These are phyloP conservation scores for Metaphire vulgaris DNA, from an alignment of 1,140 invertebrate species.

Conservation along the genomic window DNA sequence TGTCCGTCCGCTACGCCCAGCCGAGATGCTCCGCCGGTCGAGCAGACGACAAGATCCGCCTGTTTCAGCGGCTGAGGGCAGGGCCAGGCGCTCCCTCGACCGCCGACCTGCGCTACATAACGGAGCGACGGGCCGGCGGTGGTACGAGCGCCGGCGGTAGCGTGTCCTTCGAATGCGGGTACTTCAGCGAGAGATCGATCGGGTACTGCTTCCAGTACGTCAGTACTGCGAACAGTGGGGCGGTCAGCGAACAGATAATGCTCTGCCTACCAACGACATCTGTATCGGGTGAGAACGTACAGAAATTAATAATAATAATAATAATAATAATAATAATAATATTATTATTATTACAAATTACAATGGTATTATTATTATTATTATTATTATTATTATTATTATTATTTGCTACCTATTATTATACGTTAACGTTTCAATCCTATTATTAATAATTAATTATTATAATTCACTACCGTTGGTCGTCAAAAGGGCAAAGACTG, in stretches of 20 bases:
- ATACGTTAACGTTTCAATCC: no score
- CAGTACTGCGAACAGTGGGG: conserved; percentile 69
- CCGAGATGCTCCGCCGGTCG: conserved; percentile 20
- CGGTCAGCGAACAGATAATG: conserved; percentile 70
- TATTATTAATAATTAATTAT: no score
- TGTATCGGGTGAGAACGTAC: no score
- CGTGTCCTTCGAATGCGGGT: conserved; percentile 12
- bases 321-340: no score
- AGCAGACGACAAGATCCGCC: conserved; percentile 21
- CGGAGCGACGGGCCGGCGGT: conserved; percentile 12
- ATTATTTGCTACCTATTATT: no score
- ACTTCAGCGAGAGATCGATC: conserved; percentile 45
- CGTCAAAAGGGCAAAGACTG: no score
- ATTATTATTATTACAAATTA: no score
- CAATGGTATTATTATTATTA: no score
- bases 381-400: no score
- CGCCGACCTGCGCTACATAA: conserved; percentile 12
- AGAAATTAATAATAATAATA: no score
- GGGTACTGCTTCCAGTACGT: conserved; percentile 81
- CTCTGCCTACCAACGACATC: conserved; percentile 66
- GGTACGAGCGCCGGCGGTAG: neutral
- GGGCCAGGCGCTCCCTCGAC: conserved; percentile 15
- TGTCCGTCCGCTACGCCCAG: conserved; percentile 9
- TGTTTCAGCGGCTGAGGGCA: conserved; percentile 11
- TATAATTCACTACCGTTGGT: no score